Evolutionary conservation across 2,888 invertebrate genomes (phyloP).

Genomic region (Andrena bucephala): DNA sequence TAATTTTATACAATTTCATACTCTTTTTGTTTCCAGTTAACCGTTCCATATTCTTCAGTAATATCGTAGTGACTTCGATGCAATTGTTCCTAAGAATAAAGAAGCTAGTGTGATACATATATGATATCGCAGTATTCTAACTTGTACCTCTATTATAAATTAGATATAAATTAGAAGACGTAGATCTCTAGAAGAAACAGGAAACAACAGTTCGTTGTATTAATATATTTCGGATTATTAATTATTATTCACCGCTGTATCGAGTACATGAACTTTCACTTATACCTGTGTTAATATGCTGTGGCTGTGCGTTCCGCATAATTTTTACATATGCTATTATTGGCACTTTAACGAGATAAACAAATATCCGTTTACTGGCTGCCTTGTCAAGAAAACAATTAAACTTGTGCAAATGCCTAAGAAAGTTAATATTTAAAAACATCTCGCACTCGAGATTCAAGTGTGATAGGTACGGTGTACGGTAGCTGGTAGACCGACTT

Average conservation of each 20-base stretch:
- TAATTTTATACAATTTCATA: conserved; percentile 1
- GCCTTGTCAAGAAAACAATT: background rate
- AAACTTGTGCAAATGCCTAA: too few relatives aligned
- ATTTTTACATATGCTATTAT: conserved; percentile 9
- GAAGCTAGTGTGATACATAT: background rate
- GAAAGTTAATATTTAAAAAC: background rate
- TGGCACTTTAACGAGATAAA: conserved; percentile 37
- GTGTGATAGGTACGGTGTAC: conserved; percentile 7
- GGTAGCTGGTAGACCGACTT: too few relatives aligned
- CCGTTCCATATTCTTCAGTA: background rate
- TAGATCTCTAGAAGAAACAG: conserved; percentile 7
- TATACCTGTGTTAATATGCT: background rate
- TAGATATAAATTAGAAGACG: conserved; percentile 28
- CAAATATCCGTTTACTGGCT: background rate
- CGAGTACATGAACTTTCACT: conserved; percentile 1
- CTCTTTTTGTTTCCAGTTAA: background rate
- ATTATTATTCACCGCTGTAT: background rate
- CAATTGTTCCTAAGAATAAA: conserved; percentile 18
- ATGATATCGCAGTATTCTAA: background rate
- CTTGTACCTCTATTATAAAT: conserved; percentile 22
- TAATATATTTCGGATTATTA: conserved; percentile 4
- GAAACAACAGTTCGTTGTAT: conserved; percentile 38
- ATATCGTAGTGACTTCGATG: conserved; percentile 27
- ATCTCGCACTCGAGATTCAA: conserved; percentile 17
- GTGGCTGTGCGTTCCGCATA: background rate